Conservation (phyloP, 2,888 invertebrate species). For the Phragmatobia fuliginosa region DNA sequence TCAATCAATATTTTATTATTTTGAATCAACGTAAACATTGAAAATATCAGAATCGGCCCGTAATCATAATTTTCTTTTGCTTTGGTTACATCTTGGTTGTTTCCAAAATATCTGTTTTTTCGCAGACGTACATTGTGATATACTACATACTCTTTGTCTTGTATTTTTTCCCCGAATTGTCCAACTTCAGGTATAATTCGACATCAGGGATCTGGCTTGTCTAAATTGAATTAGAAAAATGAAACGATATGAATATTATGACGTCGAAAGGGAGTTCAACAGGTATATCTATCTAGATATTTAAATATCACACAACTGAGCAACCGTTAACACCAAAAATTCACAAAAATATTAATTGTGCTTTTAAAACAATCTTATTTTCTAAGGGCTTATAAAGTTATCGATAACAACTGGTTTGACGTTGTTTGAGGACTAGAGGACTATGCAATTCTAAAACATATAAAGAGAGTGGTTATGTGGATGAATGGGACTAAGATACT, state of each 20-base stretch:
- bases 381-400: not conserved
- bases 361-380: not conserved
- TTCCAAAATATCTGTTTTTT: too few species aligned
- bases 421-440: not conserved
- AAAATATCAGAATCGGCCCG: not conserved
- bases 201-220: not conserved
- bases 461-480: not conserved
- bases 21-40: not conserved
- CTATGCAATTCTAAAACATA: not conserved
- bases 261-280: not conserved
- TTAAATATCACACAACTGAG: not conserved
- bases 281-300: not conserved
- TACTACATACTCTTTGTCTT: too few species aligned
- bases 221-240: not conserved
- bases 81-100: too few species aligned
- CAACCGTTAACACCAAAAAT: not conserved
- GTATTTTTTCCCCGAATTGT: too few species aligned
- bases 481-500: too few species aligned
- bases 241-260: not conserved
- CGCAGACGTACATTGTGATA: too few species aligned
- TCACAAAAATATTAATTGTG: not conserved
- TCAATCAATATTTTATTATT: not conserved
- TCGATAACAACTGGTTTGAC: not conserved
- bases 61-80: too few species aligned
- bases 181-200: too few species aligned